Percentiles rank a stretch among this genome's conserved stretches.
Evolutionary conservation across 1,140 invertebrate genomes (phyloP).

Genomic region (Campoletis sonorensis): DNA sequence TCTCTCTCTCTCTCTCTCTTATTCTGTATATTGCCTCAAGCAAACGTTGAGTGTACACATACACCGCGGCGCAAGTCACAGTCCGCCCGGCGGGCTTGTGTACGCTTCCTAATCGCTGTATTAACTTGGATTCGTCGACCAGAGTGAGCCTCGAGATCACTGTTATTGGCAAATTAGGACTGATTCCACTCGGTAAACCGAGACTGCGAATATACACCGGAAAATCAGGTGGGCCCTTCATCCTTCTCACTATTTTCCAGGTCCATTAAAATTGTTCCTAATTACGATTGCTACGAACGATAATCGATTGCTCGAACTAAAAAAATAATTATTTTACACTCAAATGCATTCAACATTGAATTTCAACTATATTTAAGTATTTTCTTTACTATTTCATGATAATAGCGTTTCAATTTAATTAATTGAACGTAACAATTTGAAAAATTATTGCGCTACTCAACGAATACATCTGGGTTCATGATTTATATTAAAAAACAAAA

Average conservation of each 20-base stretch:
- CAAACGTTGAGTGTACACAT: slow-evolving; percentile 48
- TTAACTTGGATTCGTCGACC: slow-evolving; percentile 66
- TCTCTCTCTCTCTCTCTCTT: slow-evolving; percentile 15
- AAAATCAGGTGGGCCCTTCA: neutral
- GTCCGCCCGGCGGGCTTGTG: slow-evolving; percentile 59
- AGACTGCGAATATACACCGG: slow-evolving; percentile 44
- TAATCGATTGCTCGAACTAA: too few species aligned
- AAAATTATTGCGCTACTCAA: too few species aligned
- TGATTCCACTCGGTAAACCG: slow-evolving; percentile 61
- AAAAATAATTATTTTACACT: too few species aligned
- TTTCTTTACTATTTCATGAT: too few species aligned
- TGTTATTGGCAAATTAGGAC: slow-evolving; percentile 68
- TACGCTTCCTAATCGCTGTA: slow-evolving; percentile 66
- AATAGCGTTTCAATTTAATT: too few species aligned
- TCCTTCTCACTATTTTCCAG: neutral
- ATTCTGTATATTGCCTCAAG: slow-evolving; percentile 55
- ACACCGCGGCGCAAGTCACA: neutral
- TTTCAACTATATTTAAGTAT: too few species aligned
- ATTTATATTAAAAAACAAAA: too few species aligned
- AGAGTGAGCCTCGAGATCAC: slow-evolving; percentile 58
- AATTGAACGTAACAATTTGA: too few species aligned
- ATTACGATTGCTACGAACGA: neutral
- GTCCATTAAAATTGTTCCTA: neutral
- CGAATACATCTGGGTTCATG: too few species aligned
- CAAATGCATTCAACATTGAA: too few species aligned